A percentile compares a stretch with the other conserved stretches of the same genome.
Conservation (phyloP, 2,797 vertebrate genomes). For the Oryzias dopingdopingensis region DNA sequence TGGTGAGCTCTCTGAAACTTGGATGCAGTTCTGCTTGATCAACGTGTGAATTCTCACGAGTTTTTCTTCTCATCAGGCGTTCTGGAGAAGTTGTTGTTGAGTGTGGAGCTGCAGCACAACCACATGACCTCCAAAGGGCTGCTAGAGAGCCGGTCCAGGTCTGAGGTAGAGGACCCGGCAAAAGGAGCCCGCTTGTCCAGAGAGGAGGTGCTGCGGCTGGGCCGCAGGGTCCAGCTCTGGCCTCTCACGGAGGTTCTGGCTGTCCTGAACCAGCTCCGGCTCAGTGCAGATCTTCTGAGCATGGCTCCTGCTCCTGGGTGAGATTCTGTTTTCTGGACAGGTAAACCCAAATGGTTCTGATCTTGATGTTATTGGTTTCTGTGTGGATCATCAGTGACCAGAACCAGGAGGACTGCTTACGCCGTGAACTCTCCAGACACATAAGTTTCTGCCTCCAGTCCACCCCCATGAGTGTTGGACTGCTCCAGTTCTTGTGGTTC, state of each 20-base stretch:
- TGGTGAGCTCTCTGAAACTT: constrained; percentile 70
- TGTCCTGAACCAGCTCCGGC: constrained; percentile 87
- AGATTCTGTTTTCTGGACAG: neutral
- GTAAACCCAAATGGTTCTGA: neutral
- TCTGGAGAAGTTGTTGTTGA: constrained; percentile 77
- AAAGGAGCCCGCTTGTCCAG: constrained; percentile 42
- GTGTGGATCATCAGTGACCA: constrained; percentile 71
- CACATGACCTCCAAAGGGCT: constrained; percentile 81
- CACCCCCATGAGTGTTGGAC: constrained; percentile 83
- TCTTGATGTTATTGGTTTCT: neutral
- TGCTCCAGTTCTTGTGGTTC: constrained; percentile 86
- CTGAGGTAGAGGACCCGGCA: constrained; percentile 44
- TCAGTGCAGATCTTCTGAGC: constrained; percentile 80
- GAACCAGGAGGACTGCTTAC: constrained; percentile 58
- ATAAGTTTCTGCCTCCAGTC: constrained; percentile 87
- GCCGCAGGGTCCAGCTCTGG: constrained; percentile 86
- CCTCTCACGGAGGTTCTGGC: constrained; percentile 88
- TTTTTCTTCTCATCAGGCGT: constrained; percentile 53
- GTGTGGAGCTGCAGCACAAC: constrained; percentile 79
- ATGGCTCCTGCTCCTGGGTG: constrained; percentile 72
- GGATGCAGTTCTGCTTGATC: neutral
- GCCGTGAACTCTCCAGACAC: constrained; percentile 80
- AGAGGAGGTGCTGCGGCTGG: constrained; percentile 79
- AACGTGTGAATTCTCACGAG: neutral
- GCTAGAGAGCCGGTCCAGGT: constrained; percentile 33